Evolutionary conservation across 64 coral and sea anemone genomes (phyloP), one percentile per base, ranked within the genome.

Genomic region (Trachythela sp.): DNA sequence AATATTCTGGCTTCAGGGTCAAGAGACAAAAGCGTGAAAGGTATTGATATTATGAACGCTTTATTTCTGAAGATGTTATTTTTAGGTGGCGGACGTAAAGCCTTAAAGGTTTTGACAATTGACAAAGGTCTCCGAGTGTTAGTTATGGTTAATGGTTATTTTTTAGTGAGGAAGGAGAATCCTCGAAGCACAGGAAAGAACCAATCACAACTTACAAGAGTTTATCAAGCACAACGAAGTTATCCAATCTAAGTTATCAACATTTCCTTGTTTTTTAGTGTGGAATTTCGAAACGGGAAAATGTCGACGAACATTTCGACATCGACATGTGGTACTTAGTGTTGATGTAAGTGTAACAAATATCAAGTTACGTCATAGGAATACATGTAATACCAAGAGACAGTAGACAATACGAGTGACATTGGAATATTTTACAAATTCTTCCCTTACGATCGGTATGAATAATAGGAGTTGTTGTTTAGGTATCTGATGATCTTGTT

Each of bases 21-120:
- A 58, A 87, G 96, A 51, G 96, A 99, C 70, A 99, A 99, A 67
- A 99, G 91, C 84, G 96, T 99, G 10, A 99, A 99, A 89, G 94
- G 94, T 95, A 68, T 80, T 24, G 45, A 43, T 13, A 13, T 50
- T 83, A 48, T 15, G 11, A 76, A n/a, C 36, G 7, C 68, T 39
- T 33, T 39, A 22, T 38, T 84, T n/a, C n/a, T n/a, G n/a, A n/a
- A n/a, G n/a, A n/a, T n/a, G n/a, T n/a, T n/a, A n/a, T n/a, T n/a
- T n/a, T n/a, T n/a, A n/a, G n/a, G n/a, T n/a, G n/a, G n/a, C n/a
- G n/a, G n/a, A n/a, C n/a, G n/a, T n/a, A n/a, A n/a, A n/a, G n/a
- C n/a, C n/a, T n/a, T n/a, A n/a, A n/a, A n/a, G n/a, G n/a, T n/a
- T n/a, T n/a, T n/a, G n/a, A n/a, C n/a, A n/a, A n/a, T n/a, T n/a